These are phyloP conservation scores for Desmophyllum pertusum DNA, from an alignment of 92 coral and sea anemone genomes.

Conservation along the genomic window DNA sequence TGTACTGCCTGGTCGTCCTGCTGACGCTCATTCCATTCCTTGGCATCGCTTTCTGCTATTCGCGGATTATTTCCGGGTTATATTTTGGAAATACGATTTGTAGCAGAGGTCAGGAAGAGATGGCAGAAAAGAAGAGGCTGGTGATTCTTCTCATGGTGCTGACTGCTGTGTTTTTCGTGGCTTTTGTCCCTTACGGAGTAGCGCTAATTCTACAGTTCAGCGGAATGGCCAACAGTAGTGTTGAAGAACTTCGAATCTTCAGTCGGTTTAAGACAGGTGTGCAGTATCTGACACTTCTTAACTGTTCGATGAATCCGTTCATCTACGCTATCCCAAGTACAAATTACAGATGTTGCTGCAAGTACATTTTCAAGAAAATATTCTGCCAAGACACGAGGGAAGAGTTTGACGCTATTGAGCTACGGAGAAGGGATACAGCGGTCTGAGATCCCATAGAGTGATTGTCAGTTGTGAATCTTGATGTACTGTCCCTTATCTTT, in stretches of 20 bases:
- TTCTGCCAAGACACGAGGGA: not conserved
- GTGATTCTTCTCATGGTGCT: conserved; percentile 48
- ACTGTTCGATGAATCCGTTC: conserved; percentile 80
- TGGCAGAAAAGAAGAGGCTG: conserved; percentile 52
- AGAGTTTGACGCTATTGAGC: conserved; percentile 8
- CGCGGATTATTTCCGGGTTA: conserved; percentile 50
- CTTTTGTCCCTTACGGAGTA: conserved; percentile 66
- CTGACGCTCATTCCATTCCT: conserved; percentile 54
- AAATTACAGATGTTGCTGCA: conserved; percentile 72
- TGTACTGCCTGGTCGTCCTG: conserved; percentile 18
- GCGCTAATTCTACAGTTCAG: conserved; percentile 36
- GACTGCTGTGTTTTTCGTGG: conserved; percentile 54
- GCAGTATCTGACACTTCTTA: conserved; percentile 60
- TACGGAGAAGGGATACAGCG: not conserved
- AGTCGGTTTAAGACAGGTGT: not conserved
- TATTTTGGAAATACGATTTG: conserved; percentile 56
- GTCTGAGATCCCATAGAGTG: not conserved
- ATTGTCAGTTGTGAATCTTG: no score
- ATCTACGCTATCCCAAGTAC: conserved; percentile 77
- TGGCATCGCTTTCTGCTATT: conserved; percentile 50
- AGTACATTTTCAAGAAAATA: conserved; percentile 25
- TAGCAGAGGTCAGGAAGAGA: conserved; percentile 18
- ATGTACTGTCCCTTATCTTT: no score
- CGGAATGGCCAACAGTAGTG: not conserved
- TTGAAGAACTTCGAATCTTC: not conserved